Percentiles rank a stretch among this genome's conserved stretches.
phyloP scores from a whole-genome alignment of 2,113 vertebrate species.

The Paraplagusia blochii region DNA sequence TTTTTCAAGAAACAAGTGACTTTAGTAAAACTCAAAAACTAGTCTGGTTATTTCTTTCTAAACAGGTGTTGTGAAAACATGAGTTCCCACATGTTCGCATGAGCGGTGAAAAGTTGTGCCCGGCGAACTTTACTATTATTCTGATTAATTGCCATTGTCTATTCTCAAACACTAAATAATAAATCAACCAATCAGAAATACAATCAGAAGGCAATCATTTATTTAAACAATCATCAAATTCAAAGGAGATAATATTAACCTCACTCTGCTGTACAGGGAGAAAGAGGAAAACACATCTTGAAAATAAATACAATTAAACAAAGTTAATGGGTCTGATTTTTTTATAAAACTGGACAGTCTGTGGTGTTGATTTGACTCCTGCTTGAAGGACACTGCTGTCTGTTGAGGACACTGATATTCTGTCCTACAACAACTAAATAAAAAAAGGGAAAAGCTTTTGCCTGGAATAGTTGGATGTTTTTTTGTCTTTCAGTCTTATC shows the following conservation, averaged over 20 bases:
- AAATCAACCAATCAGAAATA: conserved; percentile 3
- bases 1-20: no score
- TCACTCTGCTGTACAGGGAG: neutral
- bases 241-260: neutral
- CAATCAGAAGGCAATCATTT: conserved; percentile 6
- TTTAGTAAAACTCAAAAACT: no score
- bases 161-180: conserved; percentile 12
- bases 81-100: neutral
- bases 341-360: conserved; percentile 2
- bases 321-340: neutral
- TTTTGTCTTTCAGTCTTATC: conserved; percentile 41
- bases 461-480: conserved; percentile 23
- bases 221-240: conserved; percentile 13
- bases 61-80: neutral
- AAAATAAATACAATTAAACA: neutral
- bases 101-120: neutral
- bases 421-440: neutral
- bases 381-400: neutral
- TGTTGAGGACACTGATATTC: conserved; percentile 13
- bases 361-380: neutral
- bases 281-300: neutral
- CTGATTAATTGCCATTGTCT: neutral
- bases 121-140: neutral
- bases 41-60: no score
- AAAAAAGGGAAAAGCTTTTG: conserved; percentile 18